Base-by-base conservation (phyloP, 2,797 vertebrate species). In the Tenualosa ilisha region DNA sequence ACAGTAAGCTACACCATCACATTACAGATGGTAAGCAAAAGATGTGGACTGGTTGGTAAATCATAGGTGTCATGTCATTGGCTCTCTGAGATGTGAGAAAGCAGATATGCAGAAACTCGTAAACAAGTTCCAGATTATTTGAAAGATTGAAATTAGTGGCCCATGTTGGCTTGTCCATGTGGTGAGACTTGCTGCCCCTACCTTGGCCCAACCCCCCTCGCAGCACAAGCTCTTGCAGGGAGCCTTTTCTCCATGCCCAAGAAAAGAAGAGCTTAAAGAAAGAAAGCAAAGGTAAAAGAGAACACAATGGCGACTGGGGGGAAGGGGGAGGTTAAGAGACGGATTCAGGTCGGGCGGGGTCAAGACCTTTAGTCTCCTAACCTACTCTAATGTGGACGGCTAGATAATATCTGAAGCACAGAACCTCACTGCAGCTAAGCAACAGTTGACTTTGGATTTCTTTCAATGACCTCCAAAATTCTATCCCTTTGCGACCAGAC, bases 331-430 rank as follows among this genome's bases (percentile, higher is more conserved):
- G 83, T 89, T 86, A 87, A 91, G 65, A 79, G 82, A 89, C 31
- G 5, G 15, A 56, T 5, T 56, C 15, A 56, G 46, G 81, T 83
- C 83, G 81, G 84, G 61, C 79, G 86, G 87, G 86, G 85, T 89
- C 86, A 89, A 87, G 86, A 91, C 89, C 86, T 86, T 85, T 84
- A 85, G 68, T 87, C 83, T 82, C 43, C 8, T 84, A 54, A 75
- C 26, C 85, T 37, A 87, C 49, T 83, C 82, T 72, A 56, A 79
- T 50, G 68, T 82, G 81, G 43, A 81, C 82, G 84, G 84, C 84
- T 68, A 59, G 85, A 40, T 26, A 43, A 22, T 75, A 43, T n/a
- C 22, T 61, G n/a, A 61, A 6, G 68, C 68, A 46, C 37, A n/a
- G 3, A 75, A 75, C 31, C 37, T 75, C 72, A 46, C 40, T 40